Base-by-base conservation (phyloP, 2,888 invertebrate species). In the Sylvicola fuscatus region DNA sequence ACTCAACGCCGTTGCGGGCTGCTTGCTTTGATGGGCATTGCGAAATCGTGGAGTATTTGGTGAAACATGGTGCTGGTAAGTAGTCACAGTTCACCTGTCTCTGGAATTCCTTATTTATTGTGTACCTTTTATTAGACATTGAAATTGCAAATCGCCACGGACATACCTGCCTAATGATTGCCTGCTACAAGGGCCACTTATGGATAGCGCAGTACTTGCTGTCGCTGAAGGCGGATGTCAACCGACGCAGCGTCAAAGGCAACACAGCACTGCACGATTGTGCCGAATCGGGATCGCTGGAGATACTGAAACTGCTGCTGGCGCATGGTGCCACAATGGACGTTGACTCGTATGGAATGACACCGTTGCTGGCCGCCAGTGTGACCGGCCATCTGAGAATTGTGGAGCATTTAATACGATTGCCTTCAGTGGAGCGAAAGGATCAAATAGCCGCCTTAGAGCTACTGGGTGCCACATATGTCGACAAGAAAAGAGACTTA, bases 261-360 rank as follows among this genome's bases (percentile, higher is more conserved):
- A 95, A 95, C 59, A 95, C 95, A 7, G 95, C 95, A n/a, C 57
- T 97, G 27, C 95, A 97, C 61, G 95, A 97, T 52, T 92, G 93
- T 53, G 93, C 93, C 1, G 95, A 97, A 58, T 87, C 89, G 37
- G 95, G 95, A 4, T 89, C 86, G 28, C 62, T 93, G 42, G 84
- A 86, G 49, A 90, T 95, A 50, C 69, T 93, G 49, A 84, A 87
- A 61, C 65, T 93, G 55, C 66, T 97, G 41, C 60, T 97, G 27
- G 71, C 76, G 30, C 72, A 84, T 53, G 87, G 86, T 33, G 95
- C 93, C 11, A 72, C 72, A 31, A 89, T 95, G 81, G 86, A 87
- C 52, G 83, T 83, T 17, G 93, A 95, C 62, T 83, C 86, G 13
- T 90, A 89, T 56, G 93, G 82, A 69, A 90, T 95, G 83, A 92